A percentile compares a stretch with the other conserved stretches of the same genome.
Conservation (phyloP, 1,140 invertebrate genomes). For the Trachymyrmex septentrionalis region DNA sequence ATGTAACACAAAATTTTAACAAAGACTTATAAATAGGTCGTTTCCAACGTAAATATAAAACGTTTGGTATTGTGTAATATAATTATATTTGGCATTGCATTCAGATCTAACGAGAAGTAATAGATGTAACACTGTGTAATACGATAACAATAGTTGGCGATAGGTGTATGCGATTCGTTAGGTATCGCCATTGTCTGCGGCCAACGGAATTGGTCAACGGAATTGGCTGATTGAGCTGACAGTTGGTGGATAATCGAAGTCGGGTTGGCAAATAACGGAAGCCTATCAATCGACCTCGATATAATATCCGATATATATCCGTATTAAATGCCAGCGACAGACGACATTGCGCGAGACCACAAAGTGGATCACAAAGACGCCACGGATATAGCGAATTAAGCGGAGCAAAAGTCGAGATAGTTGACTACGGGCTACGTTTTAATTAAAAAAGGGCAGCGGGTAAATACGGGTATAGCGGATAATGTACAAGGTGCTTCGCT, state of each 20-base stretch:
- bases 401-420: not conserved
- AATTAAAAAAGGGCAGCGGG: not conserved
- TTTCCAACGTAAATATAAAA: too few relatives aligned
- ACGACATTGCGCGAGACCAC: not conserved
- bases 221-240: slow-evolving; percentile 38
- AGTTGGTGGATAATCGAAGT: slow-evolving; percentile 42
- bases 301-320: slow-evolving; percentile 23
- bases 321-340: slow-evolving; percentile 5
- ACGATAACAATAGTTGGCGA: not conserved
- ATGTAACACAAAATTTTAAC: too few relatives aligned
- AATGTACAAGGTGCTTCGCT: slow-evolving; percentile 20
- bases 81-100: not conserved
- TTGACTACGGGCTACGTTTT: not conserved
- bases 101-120: not conserved
- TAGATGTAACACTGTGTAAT: not conserved
- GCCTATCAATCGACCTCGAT: slow-evolving; percentile 37
- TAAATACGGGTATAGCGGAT: not conserved
- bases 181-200: not conserved
- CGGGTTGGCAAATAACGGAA: slow-evolving; percentile 20
- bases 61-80: too few relatives aligned
- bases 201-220: slow-evolving; percentile 6
- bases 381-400: not conserved
- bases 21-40: too few relatives aligned
- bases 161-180: not conserved
- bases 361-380: slow-evolving; percentile 22